Evolutionary conservation across 1,140 invertebrate species (phyloP).

Genomic region (Campoletis sonorensis): DNA sequence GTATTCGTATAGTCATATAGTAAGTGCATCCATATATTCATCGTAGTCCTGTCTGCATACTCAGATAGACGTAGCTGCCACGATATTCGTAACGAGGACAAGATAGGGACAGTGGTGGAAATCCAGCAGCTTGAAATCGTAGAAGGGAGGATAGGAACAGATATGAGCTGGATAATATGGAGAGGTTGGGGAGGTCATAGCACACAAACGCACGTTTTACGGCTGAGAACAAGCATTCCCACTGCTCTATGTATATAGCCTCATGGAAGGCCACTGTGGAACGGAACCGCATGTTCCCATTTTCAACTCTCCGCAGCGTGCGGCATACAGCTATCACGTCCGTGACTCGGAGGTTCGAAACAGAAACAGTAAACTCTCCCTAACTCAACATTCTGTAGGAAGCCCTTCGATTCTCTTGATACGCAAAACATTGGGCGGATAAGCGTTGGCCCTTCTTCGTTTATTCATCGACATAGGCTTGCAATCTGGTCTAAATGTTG

Average conservation of each 20-base stretch:
- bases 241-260: not conserved
- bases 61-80: not conserved
- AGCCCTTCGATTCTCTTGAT: no score
- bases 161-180: not conserved
- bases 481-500: no score
- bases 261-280: not conserved
- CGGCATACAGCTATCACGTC: not conserved
- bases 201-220: not conserved
- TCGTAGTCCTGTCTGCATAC: not conserved
- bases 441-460: no score
- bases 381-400: no score
- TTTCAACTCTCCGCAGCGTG: not conserved
- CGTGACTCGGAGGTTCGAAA: not conserved
- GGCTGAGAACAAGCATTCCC: not conserved
- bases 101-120: constrained; percentile 19
- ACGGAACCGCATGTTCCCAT: constrained; percentile 13
- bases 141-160: not conserved
- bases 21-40: not conserved
- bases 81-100: constrained; percentile 14
- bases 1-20: not conserved
- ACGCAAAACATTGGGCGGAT: no score
- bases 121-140: not conserved
- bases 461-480: no score
- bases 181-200: constrained; percentile 15
- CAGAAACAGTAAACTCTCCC: no score